Percentiles rank a stretch among this genome's conserved stretches.
phyloP scores from a whole-genome alignment of 2,113 vertebrate genomes.

The Callionymus lyra region DNA sequence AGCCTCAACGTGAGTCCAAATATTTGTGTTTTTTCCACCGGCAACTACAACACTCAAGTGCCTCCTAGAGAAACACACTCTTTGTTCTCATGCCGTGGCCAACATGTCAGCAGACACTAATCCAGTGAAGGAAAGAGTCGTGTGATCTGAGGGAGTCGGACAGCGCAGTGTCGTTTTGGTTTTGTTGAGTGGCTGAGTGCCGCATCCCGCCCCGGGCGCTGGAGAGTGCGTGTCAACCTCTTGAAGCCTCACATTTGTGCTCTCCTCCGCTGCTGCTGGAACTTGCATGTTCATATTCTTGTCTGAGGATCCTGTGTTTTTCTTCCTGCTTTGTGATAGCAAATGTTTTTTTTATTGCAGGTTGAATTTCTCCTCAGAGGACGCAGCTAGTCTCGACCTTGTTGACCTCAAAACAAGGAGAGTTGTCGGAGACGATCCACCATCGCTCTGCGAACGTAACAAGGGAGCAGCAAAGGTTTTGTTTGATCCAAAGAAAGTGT shows the following conservation, averaged over 20 bases:
- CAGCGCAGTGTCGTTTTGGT: conserved; percentile 2
- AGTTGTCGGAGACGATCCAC: no score
- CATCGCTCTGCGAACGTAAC: no score
- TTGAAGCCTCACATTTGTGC: background rate
- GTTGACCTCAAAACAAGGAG: no score
- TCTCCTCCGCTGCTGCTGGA: background rate
- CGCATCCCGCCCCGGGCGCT: background rate
- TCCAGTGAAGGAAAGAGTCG: background rate
- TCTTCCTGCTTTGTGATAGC: no score
- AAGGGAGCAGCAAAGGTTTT: no score
- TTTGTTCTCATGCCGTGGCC: conserved; percentile 1
- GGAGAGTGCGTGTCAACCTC: background rate
- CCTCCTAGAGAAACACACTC: background rate
- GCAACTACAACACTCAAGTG: no score
- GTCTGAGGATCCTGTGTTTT: no score
- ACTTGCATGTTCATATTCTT: background rate
- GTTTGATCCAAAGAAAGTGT: no score
- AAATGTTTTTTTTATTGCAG: no score
- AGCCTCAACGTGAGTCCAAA: conserved; percentile 2
- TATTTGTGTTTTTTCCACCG: no score
- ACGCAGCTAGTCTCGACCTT: no score
- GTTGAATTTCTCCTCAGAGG: no score
- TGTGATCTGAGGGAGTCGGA: background rate
- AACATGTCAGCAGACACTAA: conserved; percentile 3
- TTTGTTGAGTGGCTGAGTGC: conserved; percentile 2